Evolutionary conservation across 2,888 invertebrate genomes (phyloP), one percentile per base, ranked within the genome.

Genomic region (Diarsia brunnea): DNA sequence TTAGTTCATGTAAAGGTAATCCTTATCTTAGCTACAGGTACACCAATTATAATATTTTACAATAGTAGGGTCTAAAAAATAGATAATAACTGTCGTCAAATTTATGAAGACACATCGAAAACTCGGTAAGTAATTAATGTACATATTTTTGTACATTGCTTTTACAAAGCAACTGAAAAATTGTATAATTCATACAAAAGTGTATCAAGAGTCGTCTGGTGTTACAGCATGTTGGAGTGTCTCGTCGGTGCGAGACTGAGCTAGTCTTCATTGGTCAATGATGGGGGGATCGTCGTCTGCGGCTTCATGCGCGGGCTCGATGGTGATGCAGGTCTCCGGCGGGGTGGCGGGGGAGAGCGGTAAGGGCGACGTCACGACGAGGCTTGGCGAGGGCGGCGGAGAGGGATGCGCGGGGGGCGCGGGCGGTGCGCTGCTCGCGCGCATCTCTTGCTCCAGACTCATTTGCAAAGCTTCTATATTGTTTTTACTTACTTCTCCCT

Each of bases 131-230:
- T 90, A 79, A 65, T 78, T 45, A 89, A 87, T 88, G 79, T 88
- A 76, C 43, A n/a, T 45, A 86, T 86, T 72, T 87, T 73, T 84
- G 84, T 88, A 84, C 69, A 79, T 76, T 78, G 73, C 81, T 84
- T 58, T 76, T 73, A 73, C 61, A 75, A n/a, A 81, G 84, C 89
- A 89, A 90, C 89, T 87, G 82, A 92, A 93, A 90, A 90, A 63
- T 92, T 93, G 93, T 95, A 94, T 91, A 94, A 87, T 90, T 89
- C 83, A 90, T 94, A 93, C 89, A 93, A 95, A 94, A 93, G 80
- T 71, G 88, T 84, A 89, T 91, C 86, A 91, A 89, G 88, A 84
- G 75, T 89, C 78, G 65, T 55, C 47, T 69, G 47, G 69, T 73
- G 38, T 51, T 66, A 27, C 27, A 69, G 60, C 66, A 58, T n/a